phyloP scores from a whole-genome alignment of 2,797 vertebrate genomes.

The Spatula versicolor region DNA sequence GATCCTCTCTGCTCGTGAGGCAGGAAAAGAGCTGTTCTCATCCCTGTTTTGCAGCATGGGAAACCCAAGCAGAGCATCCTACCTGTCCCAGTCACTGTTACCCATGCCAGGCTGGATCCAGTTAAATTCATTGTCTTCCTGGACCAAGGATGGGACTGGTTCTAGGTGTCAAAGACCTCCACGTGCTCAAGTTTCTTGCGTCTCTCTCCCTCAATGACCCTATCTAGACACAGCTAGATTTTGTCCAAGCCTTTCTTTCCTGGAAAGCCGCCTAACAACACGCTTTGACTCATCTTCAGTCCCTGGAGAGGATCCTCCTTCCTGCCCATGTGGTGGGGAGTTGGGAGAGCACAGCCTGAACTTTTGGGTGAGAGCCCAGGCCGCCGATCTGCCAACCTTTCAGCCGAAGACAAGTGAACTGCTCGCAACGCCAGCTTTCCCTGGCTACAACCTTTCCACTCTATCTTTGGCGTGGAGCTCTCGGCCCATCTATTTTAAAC shows the following conservation, averaged over 20 bases:
- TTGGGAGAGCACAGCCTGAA: slow-evolving; percentile 27
- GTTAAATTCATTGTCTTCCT: background rate
- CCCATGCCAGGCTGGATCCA: background rate
- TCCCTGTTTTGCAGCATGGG: fast-evolving
- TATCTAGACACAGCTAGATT: background rate
- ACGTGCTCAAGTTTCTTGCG: background rate
- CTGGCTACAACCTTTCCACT: background rate
- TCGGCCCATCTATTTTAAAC: background rate
- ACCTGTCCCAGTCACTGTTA: background rate
- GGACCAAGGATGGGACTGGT: background rate
- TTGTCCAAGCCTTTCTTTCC: slow-evolving; percentile 7
- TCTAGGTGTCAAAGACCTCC: background rate
- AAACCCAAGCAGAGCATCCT: background rate
- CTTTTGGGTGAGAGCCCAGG: slow-evolving; percentile 9
- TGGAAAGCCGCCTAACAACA: background rate
- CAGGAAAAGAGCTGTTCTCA: background rate
- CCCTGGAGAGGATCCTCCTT: slow-evolving; percentile 11
- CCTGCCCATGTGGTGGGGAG: slow-evolving; percentile 4
- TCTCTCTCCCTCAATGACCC: background rate
- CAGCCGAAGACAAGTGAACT: background rate
- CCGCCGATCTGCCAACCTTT: background rate
- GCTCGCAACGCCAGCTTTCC: background rate
- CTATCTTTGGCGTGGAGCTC: background rate
- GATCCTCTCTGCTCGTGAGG: fast-evolving
- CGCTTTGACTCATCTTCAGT: background rate